These are phyloP conservation scores for Pseudomyrmex flavicornis DNA, from an alignment of 1,140 invertebrate genomes.

Conservation along the genomic window DNA sequence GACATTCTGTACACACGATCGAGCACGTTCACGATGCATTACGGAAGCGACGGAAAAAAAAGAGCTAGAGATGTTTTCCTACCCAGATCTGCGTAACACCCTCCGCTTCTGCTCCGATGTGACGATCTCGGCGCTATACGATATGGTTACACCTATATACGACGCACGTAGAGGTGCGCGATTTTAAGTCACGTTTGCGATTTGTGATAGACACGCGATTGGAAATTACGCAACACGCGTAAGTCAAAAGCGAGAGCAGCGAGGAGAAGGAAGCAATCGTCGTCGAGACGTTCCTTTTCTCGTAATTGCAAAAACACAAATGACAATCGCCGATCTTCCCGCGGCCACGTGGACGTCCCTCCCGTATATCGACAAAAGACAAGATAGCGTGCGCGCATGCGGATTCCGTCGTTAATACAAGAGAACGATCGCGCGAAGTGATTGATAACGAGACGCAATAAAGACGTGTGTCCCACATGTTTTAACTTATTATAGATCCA, in stretches of 20 bases:
- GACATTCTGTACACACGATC: conserved; percentile 17
- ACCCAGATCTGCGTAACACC: conserved; percentile 29
- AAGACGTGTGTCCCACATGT: background rate
- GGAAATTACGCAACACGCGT: background rate
- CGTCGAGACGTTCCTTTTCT: background rate
- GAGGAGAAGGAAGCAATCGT: background rate
- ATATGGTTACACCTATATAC: background rate
- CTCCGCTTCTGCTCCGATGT: conserved; percentile 7
- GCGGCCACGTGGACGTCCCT: conserved; percentile 35
- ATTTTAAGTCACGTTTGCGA: conserved; percentile 11
- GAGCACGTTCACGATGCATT: conserved; percentile 8
- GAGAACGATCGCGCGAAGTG: background rate
- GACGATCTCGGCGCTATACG: conserved; percentile 6
- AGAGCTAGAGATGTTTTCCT: conserved; percentile 3
- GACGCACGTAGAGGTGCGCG: conserved; percentile 1
- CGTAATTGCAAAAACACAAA: background rate
- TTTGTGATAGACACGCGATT: background rate
- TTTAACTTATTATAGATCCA: background rate
- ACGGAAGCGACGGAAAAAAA: background rate
- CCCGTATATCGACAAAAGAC: conserved; percentile 34
- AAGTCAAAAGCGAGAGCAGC: conserved; percentile 2
- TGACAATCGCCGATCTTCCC: conserved; percentile 44
- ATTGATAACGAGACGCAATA: conserved; percentile 31
- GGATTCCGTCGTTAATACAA: background rate
- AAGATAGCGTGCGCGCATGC: conserved; percentile 15